Evolutionary conservation across 2,888 invertebrate species (phyloP), one percentile per base, ranked within the genome.

Genomic region (Phortica okadai): DNA sequence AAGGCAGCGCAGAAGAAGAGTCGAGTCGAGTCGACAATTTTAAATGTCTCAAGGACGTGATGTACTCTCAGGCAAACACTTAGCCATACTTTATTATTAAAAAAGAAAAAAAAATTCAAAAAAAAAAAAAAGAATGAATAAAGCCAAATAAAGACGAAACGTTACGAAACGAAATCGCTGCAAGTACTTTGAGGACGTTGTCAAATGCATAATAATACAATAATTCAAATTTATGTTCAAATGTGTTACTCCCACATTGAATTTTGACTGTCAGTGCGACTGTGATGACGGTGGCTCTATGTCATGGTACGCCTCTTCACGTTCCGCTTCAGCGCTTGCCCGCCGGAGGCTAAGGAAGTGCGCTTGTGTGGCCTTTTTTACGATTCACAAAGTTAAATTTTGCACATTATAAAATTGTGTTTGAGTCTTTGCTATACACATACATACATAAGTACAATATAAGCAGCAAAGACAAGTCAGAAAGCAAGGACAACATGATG

Each of bases 101-200:
- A 56, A 54, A 10, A 25, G 14, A 33, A 14, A 41, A 56, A 14
- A 56, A 56, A 44, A 16, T n/a, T n/a, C n/a, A n/a, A 41, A 16
- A n/a, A 64, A 64, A 69, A 69, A 45, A 69, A 44, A 16, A 50
- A 25, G 8, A 25, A 66, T 41, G 42, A 2, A 41, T 33, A 25
- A n/a, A 66, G 8, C 42, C 14, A n/a, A 10, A 33, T 14, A n/a
- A 59, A 59, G 21, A 59, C 16, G 21, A 21, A 21, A 11, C 14
- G 64, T 21, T 16, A 66, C 25, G 33, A 73, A 87, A 88, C 33
- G 33, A 33, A 33, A 85, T 86, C 85, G 85, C 88, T 86, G 85
- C 85, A 88, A 85, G 88, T 88, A 84, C 87, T 86, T 85, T 85
- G 80, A 86, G 88, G 88, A 88, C 85, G 82, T 85, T 85, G 85